Percentiles rank a stretch among this genome's conserved stretches.
Evolutionary conservation across 2,888 invertebrate genomes (phyloP).

Genomic region (Lasioglossum leucozonium): DNA sequence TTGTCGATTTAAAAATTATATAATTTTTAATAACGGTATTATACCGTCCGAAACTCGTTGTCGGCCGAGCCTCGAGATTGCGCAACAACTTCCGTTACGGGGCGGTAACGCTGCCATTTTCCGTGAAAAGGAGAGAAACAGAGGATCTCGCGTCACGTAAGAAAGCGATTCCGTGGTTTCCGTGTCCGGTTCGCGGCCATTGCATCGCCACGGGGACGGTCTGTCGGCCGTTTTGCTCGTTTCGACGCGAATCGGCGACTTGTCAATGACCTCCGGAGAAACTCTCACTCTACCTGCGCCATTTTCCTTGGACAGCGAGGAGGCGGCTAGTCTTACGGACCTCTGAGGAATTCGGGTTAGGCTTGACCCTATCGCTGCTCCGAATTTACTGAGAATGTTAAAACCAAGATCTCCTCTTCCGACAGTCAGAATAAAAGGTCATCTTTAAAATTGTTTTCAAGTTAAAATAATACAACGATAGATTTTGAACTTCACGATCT

Average conservation of each 20-base stretch:
- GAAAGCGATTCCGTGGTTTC: conserved; percentile 50
- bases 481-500: neutral
- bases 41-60: neutral
- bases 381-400: neutral
- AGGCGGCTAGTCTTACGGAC: neutral
- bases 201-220: conserved; percentile 21
- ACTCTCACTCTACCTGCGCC: conserved; percentile 61
- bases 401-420: neutral
- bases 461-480: neutral
- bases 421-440: neutral
- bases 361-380: neutral
- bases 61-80: neutral
- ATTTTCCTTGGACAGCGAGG: conserved; percentile 31
- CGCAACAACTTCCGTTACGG: conserved; percentile 1
- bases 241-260: conserved; percentile 62
- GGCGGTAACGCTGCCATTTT: neutral
- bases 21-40: neutral
- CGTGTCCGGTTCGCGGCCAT: conserved; percentile 43
- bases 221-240: conserved; percentile 46
- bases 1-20: neutral
- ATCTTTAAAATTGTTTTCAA: neutral
- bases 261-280: conserved; percentile 72
- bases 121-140: neutral
- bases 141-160: conserved; percentile 14
- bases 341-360: neutral